Evolutionary conservation across 1,140 invertebrate species (phyloP), one percentile per base, ranked within the genome.

Genomic region (Rhopalosiphum padi): DNA sequence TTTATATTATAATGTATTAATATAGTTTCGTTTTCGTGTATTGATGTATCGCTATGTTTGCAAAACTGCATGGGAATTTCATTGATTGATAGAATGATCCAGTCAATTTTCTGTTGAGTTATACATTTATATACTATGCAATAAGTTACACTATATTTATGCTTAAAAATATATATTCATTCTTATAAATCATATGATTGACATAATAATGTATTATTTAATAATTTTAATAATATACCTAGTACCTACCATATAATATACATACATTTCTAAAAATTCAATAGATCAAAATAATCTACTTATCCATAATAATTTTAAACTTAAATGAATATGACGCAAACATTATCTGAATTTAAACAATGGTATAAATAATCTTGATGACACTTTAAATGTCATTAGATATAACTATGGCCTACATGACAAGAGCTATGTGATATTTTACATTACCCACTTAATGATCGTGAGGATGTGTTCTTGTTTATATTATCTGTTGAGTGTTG

Each of bases 401-500:
- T 25, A 30, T 86, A 22, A 23, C 22, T 85, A 87, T n/a, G n/a
- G 30, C 30, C 30, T 46, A 86, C 8, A 68, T 30, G 25, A 68
- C 60, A 68, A 15, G 60, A n/a, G 60, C 11, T 30, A n/a, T 87
- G 85, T 25, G 30, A 51, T 48, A 88, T 43, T 88, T 35, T 30
- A 25, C 43, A 15, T 46, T 25, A 25, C 11, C 51, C 37, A 41
- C 35, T 55, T 41, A 41, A 90, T 35, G 53, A 60, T 60, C 35
- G 23, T 9, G 55, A 60, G 41, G 22, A 53, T 35, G 51, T 90
- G 55, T 43, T 23, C 51, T 37, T 90, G 51, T 90, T 90, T 55
- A 9, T 55, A 90, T 15, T 90, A 55, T 41, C 35, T 55, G n/a
- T 55, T 25, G 88, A 90, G n/a, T 90, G 21, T 90, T 90, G 88